phyloP scores from a whole-genome alignment of 2,113 vertebrate genomes.

The Pterocles orientalis region DNA sequence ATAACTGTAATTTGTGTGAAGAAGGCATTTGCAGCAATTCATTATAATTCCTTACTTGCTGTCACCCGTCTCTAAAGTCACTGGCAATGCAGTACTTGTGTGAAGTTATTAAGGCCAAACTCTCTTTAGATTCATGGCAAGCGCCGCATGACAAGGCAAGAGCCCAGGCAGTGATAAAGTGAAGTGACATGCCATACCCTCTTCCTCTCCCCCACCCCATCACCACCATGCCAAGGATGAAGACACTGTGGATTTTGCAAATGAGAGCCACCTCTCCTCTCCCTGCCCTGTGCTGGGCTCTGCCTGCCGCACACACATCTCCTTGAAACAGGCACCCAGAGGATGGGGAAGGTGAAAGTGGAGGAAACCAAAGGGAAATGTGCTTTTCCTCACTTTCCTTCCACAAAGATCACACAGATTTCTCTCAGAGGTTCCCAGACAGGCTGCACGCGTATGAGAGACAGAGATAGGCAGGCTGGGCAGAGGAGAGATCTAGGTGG shows the following conservation, averaged over 20 bases:
- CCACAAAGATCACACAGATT: not conserved
- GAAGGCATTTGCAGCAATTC: constrained; percentile 64
- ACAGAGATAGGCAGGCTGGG: not conserved
- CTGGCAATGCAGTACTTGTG: constrained; percentile 58
- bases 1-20: constrained; percentile 69
- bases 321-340: not conserved
- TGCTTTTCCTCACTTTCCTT: not conserved
- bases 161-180: constrained; percentile 63
- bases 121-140: constrained; percentile 69
- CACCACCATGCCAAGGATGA: constrained; percentile 26
- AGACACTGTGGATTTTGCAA: constrained; percentile 35
- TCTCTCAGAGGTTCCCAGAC: constrained; percentile 1
- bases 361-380: not conserved
- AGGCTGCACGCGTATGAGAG: not conserved
- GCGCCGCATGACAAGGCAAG: constrained; percentile 53
- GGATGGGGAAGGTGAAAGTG: not conserved
- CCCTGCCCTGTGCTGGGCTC: not conserved
- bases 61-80: constrained; percentile 69
- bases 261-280: constrained; percentile 16
- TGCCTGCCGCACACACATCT: not conserved
- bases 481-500: not conserved
- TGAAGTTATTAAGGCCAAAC: constrained; percentile 74
- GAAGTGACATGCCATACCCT: constrained; percentile 52
- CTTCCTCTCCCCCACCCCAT: constrained; percentile 23
- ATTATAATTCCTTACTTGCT: constrained; percentile 71